These are phyloP conservation scores for Pseudochirops corinnae DNA, from an alignment of 2,797 vertebrate genomes.

Conservation along the genomic window DNA sequence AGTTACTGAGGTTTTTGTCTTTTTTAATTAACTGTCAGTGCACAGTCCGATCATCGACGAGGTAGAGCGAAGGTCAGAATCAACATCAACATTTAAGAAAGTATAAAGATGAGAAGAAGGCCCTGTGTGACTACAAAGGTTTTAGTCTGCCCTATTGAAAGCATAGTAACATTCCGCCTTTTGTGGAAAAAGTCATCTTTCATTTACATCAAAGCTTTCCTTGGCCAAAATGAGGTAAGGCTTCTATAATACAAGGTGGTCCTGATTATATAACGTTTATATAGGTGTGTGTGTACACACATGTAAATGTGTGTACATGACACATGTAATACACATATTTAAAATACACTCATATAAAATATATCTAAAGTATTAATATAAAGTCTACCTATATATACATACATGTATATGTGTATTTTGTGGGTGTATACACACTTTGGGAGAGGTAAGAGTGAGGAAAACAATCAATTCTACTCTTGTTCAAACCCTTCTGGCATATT, in stretches of 20 bases:
- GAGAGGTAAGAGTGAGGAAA: not conserved
- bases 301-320: not conserved
- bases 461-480: not conserved
- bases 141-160: not conserved
- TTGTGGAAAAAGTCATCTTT: not conserved
- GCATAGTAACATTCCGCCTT: not conserved
- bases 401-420: not conserved
- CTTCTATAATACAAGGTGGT: not conserved
- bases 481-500: not conserved
- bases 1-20: not conserved
- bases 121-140: not conserved
- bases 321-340: not conserved
- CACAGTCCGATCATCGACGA: not conserved
- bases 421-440: not conserved
- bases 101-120: not conserved
- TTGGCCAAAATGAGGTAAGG: not conserved
- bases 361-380: not conserved
- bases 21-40: not conserved
- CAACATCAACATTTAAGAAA: not conserved
- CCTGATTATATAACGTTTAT: not conserved
- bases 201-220: not conserved
- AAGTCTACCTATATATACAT: not conserved
- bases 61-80: not conserved
- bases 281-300: not conserved
- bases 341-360: not conserved